Evolutionary conservation across 2,113 vertebrate genomes (phyloP), one percentile per base, ranked within the genome.

Genomic region (Anarhynchus alexandrinus): DNA sequence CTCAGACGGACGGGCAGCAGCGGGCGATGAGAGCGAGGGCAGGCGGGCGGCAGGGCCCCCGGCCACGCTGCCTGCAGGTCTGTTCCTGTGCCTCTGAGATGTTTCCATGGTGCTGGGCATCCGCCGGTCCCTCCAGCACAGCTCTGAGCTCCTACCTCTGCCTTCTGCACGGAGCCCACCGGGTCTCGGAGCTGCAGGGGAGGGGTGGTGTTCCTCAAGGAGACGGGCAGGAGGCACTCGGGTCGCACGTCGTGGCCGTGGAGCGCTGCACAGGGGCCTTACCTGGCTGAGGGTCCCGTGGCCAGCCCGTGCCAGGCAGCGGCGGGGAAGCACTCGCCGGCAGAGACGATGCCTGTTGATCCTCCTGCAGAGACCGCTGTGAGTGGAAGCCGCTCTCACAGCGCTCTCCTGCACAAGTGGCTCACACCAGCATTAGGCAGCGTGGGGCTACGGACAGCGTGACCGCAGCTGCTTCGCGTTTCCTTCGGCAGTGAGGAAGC

Each of bases 171-270:
- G 2, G 26, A 61, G 15, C 65, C 36, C 42, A 3, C 9, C 36
- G 1, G 47, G 12, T 38, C 47, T 5, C 8, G 0, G n/a, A 12
- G 58, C 45, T 20, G 71, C 65, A 40, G 82, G 72, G 52, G n/a
- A 14, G 1, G 0, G 25, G 30, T 4, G 38, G 2, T 3, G 8
- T 1, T 67, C 34, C 59, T 13, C 25, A 1, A 17, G 79, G 77
- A 27, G 4, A 3, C 12, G 3, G 43, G 62, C 55, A 42, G 67
- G 2, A 6, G 62, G 62, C 9, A 1, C 29, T 15, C 3, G 2
- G 67, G 16, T 3, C 5, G 15, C 3, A 1, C 2, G 1, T 10
- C 9, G 5, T 1, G 47, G 47, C 62, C 7, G 10, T 1, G 26
- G 66, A 34, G 57, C 9, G 0, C 40, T 1, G 22, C 6, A 0